These are phyloP conservation scores for Orgyia antiqua DNA, from an alignment of 2,888 invertebrate species.

Conservation along the genomic window DNA sequence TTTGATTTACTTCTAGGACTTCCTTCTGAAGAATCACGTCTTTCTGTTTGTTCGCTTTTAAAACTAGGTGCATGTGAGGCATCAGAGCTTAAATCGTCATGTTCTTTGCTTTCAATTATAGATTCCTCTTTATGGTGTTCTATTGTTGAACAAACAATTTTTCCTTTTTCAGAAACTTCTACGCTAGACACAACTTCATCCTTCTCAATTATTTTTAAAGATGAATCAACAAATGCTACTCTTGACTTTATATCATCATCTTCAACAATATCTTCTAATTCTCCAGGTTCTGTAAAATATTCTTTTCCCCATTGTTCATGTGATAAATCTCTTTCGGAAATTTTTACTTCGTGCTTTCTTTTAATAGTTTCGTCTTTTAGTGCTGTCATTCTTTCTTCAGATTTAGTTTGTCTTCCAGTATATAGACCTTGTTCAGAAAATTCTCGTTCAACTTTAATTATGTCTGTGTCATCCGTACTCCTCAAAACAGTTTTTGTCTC, in stretches of 20 bases:
- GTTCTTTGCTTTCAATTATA: slow-evolving; percentile 70
- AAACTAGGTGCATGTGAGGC: slow-evolving; percentile 68
- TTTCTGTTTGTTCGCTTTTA: slow-evolving; percentile 60
- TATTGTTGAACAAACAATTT: slow-evolving; percentile 62
- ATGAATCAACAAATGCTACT: slow-evolving; percentile 63
- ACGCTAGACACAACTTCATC: slow-evolving; percentile 64
- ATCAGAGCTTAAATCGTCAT: slow-evolving; percentile 68
- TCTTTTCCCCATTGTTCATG: slow-evolving; percentile 77
- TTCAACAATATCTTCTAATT: slow-evolving; percentile 66
- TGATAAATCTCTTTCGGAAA: slow-evolving; percentile 70
- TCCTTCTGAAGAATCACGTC: slow-evolving; percentile 56
- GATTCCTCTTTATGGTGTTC: slow-evolving; percentile 71
- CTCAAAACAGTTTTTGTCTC: slow-evolving; percentile 68
- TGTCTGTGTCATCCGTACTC: slow-evolving; percentile 62
- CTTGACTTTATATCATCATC: slow-evolving; percentile 57
- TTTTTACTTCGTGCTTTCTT: slow-evolving; percentile 70
- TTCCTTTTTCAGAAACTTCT: slow-evolving; percentile 68
- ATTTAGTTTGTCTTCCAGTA: slow-evolving; percentile 63
- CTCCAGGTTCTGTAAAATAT: slow-evolving; percentile 70
- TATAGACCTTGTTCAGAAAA: slow-evolving; percentile 69
- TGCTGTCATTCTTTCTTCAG: slow-evolving; percentile 72
- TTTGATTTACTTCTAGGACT: slow-evolving; percentile 70
- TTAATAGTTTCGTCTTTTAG: slow-evolving; percentile 68
- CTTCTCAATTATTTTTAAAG: slow-evolving; percentile 64
- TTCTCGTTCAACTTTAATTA: slow-evolving; percentile 61